These are phyloP conservation scores for Grammatotria lemairii DNA, from an alignment of 2,113 vertebrate species.

Conservation along the genomic window DNA sequence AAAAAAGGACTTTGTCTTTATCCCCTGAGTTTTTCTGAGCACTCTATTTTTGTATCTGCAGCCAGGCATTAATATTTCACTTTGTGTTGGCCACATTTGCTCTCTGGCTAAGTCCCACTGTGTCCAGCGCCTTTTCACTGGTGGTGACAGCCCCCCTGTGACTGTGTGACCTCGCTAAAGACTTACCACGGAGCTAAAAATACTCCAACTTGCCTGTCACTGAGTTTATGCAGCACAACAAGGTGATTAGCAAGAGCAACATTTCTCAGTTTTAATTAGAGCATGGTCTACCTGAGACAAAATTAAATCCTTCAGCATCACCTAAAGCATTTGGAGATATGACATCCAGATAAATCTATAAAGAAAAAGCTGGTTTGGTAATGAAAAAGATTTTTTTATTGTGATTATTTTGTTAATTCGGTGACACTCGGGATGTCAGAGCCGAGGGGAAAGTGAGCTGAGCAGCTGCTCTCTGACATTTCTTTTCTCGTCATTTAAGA, in stretches of 20 bases:
- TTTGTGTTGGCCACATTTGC: conserved; percentile 21
- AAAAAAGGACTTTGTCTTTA: background rate
- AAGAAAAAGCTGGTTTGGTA: background rate
- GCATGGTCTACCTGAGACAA: background rate
- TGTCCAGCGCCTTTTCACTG: conserved; percentile 11
- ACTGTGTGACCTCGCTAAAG: conserved; percentile 7
- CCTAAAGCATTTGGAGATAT: background rate
- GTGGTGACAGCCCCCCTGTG: conserved; percentile 18
- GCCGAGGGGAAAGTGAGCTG: background rate
- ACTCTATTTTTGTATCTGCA: conserved; percentile 44
- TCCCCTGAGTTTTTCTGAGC: background rate
- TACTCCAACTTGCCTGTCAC: background rate
- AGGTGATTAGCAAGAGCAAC: background rate
- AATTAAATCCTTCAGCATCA: background rate
- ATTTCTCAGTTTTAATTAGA: background rate
- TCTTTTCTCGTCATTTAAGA: background rate
- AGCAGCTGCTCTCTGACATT: background rate
- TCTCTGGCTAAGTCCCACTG: conserved; percentile 9
- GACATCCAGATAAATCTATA: background rate
- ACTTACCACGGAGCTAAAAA: background rate
- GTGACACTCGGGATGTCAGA: background rate
- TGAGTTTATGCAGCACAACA: background rate
- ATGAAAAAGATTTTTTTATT: background rate
- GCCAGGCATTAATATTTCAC: conserved; percentile 55
- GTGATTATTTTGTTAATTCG: background rate